Base-by-base conservation (phyloP, 2,888 invertebrate species). In the Chrysotoxum bicinctum region DNA sequence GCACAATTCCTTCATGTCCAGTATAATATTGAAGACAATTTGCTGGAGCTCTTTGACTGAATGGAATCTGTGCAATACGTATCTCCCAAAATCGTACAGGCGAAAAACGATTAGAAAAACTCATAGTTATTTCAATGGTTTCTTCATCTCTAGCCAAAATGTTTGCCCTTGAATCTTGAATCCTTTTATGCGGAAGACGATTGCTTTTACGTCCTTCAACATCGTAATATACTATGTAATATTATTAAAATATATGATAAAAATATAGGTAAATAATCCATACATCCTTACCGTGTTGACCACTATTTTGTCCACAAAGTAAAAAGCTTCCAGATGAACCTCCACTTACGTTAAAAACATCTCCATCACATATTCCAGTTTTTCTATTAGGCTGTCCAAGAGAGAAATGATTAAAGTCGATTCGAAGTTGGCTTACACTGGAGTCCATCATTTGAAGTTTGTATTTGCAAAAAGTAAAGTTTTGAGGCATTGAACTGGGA, bases 321-420 rank as follows among this genome's bases (percentile, higher is more conserved):
- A 93, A 94, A 87, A 97, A 93, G 70, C 93, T 93, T 64, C 93
- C 93, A 2, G 90, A 90, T 0, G 93, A 92, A 5, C 94, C 94
- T 0, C 94, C 94, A 19, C 91, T 91, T 80, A 96, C 90, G 2
- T 93, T 91, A 91, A 95, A 95, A 8, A 94, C 92, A 89, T 97
- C 97, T 54, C 95, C 95, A 87, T 96, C 96, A 88, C 97, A 97
- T 43, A 95, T 94, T 0, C 97, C 97, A 0, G 96, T 96, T 32
- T 92, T 93, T 70, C 96, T 93, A 89, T 97, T 97, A 0, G 97
- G 97, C 90, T 97, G 97, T 19, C 96, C 97, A 91, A 97, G 93
- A 89, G 95, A 95, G 89, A 97, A 97, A 91, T 97, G 97, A 64
- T 96, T 92, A 89, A 97, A 97, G 91, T 97, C 97, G 21, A 97